phyloP scores from a whole-genome alignment of 2,888 invertebrate species.

The Laspeyria flexula region DNA sequence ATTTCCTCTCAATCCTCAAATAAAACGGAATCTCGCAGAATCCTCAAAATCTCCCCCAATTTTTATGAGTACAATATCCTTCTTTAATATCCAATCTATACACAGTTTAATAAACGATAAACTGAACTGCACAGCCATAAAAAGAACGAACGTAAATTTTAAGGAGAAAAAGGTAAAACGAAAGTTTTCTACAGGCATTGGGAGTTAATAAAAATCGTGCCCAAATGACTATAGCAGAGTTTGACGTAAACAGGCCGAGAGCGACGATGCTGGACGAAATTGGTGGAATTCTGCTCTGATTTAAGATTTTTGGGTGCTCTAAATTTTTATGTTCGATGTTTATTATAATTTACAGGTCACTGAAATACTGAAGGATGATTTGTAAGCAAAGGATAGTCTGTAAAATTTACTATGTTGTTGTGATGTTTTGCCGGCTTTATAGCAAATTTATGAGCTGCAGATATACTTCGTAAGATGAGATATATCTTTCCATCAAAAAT shows the following conservation, averaged over 20 bases:
- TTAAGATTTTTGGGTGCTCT: slow-evolving; percentile 18
- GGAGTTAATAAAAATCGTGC: slow-evolving; percentile 82
- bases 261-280: slow-evolving; percentile 56
- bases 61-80: slow-evolving; percentile 47
- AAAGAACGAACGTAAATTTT: slow-evolving; percentile 66
- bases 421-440: no score
- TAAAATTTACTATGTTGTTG: no score
- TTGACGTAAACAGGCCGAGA: slow-evolving; percentile 74
- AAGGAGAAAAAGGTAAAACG: slow-evolving; percentile 59
- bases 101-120: slow-evolving; percentile 73
- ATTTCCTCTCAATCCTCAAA: slow-evolving; percentile 36
- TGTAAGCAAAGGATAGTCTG: not conserved
- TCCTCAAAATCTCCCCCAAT: slow-evolving; percentile 33
- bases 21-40: slow-evolving; percentile 33
- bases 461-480: not conserved
- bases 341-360: not conserved
- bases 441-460: no score
- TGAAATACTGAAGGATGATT: not conserved
- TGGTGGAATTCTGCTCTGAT: slow-evolving; percentile 30
- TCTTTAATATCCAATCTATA: slow-evolving; percentile 64
- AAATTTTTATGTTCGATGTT: slow-evolving; percentile 6
- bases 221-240: slow-evolving; percentile 74
- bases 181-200: slow-evolving; percentile 63
- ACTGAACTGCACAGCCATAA: slow-evolving; percentile 66
- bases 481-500: not conserved